Conservation (phyloP, 2,797 vertebrate species). For the Synanceia verrucosa region DNA sequence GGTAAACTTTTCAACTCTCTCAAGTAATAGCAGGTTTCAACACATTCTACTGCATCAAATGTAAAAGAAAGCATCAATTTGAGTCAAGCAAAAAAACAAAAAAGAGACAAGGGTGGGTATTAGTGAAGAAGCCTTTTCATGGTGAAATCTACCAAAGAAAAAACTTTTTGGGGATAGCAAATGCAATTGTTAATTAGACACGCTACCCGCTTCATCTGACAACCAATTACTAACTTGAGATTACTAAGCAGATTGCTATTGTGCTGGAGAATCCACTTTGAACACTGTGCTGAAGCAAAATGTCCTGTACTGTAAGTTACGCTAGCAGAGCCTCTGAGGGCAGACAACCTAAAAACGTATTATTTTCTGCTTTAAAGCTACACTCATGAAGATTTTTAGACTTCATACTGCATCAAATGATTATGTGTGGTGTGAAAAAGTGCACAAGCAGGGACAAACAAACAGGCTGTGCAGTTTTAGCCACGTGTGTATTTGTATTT, state of each 20-base stretch:
- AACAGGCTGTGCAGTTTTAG: not conserved
- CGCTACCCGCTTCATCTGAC: not conserved
- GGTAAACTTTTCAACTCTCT: constrained; percentile 2
- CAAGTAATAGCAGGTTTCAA: constrained; percentile 2
- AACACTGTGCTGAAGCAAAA: not conserved
- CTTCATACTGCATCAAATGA: not conserved
- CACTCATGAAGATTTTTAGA: not conserved
- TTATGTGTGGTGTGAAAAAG: not conserved
- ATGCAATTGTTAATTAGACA: not conserved
- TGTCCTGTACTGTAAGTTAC: not conserved
- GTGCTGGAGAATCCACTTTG: not conserved
- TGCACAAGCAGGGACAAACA: not conserved
- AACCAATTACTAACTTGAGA: not conserved
- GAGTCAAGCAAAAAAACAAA: not conserved
- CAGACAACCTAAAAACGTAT: not conserved
- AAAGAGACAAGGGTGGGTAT: not conserved
- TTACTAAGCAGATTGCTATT: not conserved
- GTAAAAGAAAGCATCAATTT: not conserved
- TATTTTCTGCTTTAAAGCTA: not conserved
- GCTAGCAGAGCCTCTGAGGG: not conserved
- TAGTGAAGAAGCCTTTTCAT: not conserved
- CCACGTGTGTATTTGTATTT: too few relatives aligned
- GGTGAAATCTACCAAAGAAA: not conserved
- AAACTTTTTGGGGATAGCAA: not conserved
- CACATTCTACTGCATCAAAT: not conserved